Conservation (phyloP, 2,113 vertebrate species). For the Coptodon bakossiorum region DNA sequence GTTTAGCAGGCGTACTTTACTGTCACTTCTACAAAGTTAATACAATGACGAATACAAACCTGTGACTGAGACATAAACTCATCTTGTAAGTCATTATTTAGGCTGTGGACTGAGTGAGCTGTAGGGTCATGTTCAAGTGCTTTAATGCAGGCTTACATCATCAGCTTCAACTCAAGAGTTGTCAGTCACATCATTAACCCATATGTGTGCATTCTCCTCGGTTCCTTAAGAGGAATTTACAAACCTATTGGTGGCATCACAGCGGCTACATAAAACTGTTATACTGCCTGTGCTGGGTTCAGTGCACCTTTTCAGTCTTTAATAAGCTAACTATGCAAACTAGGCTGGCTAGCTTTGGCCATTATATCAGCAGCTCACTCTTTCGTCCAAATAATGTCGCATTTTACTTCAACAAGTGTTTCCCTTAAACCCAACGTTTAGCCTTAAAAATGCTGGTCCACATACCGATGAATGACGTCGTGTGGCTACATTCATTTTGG, state of each 20-base stretch:
- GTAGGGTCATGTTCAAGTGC: not conserved
- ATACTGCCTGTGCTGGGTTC: not conserved
- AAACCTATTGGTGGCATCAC: not conserved
- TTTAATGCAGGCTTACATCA: not conserved
- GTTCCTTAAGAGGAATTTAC: not conserved
- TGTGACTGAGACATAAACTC: not conserved
- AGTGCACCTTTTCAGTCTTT: not conserved
- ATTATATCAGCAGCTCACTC: not conserved
- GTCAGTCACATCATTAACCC: not conserved
- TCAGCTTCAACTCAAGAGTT: not conserved
- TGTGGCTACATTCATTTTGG: not conserved
- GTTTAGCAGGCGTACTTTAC: not conserved
- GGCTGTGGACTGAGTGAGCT: not conserved
- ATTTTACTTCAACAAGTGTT: not conserved
- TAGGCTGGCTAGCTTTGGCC: not conserved
- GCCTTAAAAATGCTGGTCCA: not conserved
- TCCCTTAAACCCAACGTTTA: not conserved
- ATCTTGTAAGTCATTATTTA: not conserved
- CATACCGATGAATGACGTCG: not conserved
- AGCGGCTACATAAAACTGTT: accelerated
- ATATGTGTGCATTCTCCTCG: accelerated
- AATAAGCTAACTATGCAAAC: not conserved
- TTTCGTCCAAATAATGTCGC: accelerated
- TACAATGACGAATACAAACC: accelerated
- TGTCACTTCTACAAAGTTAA: not conserved